Evolutionary conservation across 2,888 invertebrate species (phyloP).

Genomic region (Andrena flavipes): DNA sequence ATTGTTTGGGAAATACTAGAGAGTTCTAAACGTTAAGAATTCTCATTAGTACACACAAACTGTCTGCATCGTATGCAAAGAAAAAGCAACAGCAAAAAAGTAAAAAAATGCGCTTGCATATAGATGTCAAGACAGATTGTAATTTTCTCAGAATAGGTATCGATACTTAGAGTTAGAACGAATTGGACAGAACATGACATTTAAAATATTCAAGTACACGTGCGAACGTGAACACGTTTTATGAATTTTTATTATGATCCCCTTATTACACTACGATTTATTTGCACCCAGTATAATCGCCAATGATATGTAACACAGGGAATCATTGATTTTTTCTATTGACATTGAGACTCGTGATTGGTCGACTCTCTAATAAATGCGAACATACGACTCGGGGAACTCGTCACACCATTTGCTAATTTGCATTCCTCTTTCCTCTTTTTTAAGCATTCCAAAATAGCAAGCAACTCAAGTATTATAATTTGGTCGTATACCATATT

Average conservation of each 20-base stretch:
- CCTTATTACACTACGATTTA: not conserved
- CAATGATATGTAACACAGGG: conserved; percentile 16
- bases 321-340: conserved; percentile 33
- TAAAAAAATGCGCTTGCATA: too few relatives aligned
- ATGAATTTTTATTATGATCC: not conserved
- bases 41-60: too few relatives aligned
- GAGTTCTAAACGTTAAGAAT: too few relatives aligned
- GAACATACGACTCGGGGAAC: conserved; percentile 36
- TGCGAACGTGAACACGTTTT: conserved; percentile 2
- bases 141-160: too few relatives aligned
- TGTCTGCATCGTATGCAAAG: too few relatives aligned
- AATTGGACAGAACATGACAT: too few relatives aligned
- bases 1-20: not conserved
- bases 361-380: not conserved
- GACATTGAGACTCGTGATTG: conserved; percentile 37
- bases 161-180: too few relatives aligned
- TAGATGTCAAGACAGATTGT: too few relatives aligned
- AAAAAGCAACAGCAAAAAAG: too few relatives aligned
- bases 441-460: too few relatives aligned
- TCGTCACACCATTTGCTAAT: not conserved
- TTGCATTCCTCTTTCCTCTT: not conserved
- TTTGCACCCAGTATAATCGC: conserved; percentile 1
- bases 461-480: not conserved
- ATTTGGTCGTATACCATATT: not conserved
- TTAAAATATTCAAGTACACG: conserved; percentile 5